Evolutionary conservation across 1,140 invertebrate species (phyloP), one percentile per base, ranked within the genome.

Genomic region (Physella acuta): DNA sequence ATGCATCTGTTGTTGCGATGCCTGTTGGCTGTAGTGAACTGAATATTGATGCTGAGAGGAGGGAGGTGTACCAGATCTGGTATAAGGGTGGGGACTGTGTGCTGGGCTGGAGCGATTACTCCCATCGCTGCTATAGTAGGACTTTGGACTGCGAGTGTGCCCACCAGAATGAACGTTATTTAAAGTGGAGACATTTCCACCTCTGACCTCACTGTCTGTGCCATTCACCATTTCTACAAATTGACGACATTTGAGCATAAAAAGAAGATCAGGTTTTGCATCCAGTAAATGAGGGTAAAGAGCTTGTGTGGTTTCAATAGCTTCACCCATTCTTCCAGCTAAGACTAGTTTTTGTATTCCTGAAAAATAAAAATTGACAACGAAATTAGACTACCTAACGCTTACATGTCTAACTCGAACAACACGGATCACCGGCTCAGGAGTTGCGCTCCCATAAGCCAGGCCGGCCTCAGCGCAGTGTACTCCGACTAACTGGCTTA

Each of bases 221-320:
- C 87, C 87, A 77, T 87, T 86, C 37, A 89, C 86, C 85, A 89
- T 88, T 87, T 99, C 97, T 31, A 99, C 92, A 87, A 99, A 99
- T 87, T 99, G 95, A 74, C 97, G 90, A 86, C 94, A 97, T 85
- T 97, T 97, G 65, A 99, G 88, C 85, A 94, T 91, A 85, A 99
- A 98, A 78, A 94, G 89, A 73, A 99, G 87, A 83, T 97, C 94
- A 75, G 90, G 90, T 86, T 97, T 94, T 53, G 90, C 88, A 83
- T 97, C 93, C 75, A 99, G 86, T 49, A 99, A 87, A 17, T 91
- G 92, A 8, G 96, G 95, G 87, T 96, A 98, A 69, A 95, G 86
- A 79, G 91, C 89, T 81, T 91, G 90, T 58, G 95, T 95, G 69
- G 90, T 87, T 79, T 95, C 93, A 79, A 98, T 95, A 53, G 97